Base-by-base conservation (phyloP, 2,888 invertebrate species). In the Drosophila suboccidentalis region DNA sequence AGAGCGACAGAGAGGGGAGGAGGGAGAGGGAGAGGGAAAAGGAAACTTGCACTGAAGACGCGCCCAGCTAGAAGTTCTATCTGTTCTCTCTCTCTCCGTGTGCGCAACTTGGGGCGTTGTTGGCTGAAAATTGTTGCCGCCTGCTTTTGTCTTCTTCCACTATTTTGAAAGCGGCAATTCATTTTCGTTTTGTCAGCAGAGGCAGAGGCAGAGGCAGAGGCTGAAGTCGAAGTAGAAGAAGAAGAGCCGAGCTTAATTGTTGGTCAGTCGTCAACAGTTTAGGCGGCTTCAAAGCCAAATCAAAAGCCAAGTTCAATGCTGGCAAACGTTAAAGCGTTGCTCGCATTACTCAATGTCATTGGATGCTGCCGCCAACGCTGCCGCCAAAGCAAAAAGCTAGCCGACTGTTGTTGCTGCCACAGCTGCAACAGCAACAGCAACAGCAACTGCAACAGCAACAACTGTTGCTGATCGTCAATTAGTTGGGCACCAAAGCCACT, bases 281-380 rank as follows among this genome's bases (percentile, higher is more conserved):
- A 55, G 49, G 86, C 71, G 70, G 65, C 71, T 62, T 67, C 60
- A 72, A 79, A 78, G 74, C 85, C 85, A 89, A 89, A 81, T 87
- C 89, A 87, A 84, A 80, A 84, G 85, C 65, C 60, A 15, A 46
- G 55, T 26, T 74, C 70, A 69, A 47, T 67, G 68, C 66, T 73
- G 63, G 60, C 70, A 63, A 63, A 62, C 53, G 44, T 39, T 70
- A 69, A 79, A 78, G 79, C 75, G 70, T 75, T 71, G 80, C 74
- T 71, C 82, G 74, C 90, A 86, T 86, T 86, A 89, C 89, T 86
- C 90, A 89, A 88, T 86, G 85, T 86, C 85, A 86, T 66, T 75
- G 81, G 59, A 62, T 50, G 81, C 78, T 46, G 82, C 81, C 78
- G 79, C 79, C 80, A 78, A 80, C 79, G 82, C 82, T 73, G 81